Conservation (phyloP, 2,797 vertebrate genomes). For the Myotis findleyi region DNA sequence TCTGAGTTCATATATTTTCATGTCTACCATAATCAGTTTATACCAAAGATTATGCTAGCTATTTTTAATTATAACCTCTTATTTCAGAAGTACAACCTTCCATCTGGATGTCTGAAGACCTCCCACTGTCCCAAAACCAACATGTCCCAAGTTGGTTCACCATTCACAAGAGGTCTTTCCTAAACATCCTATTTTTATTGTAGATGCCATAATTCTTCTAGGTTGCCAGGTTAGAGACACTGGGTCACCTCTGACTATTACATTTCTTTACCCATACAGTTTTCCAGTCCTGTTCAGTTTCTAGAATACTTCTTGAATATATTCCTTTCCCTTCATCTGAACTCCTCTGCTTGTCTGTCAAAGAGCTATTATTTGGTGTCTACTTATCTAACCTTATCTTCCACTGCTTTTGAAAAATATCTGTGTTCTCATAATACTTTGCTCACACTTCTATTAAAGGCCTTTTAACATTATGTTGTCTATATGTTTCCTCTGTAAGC, state of each 20-base stretch:
- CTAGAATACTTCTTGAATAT: not conserved
- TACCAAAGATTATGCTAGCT: not conserved
- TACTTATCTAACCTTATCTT: conserved; percentile 26
- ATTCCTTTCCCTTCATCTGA: not conserved
- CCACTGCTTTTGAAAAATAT: conserved; percentile 49
- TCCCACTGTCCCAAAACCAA: not conserved
- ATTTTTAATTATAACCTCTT: not conserved
- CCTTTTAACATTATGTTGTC: not conserved
- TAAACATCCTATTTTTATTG: not conserved
- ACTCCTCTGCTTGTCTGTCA: not conserved
- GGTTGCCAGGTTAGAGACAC: not conserved
- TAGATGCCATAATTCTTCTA: not conserved
- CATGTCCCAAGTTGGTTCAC: not conserved
- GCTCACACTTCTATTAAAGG: not conserved
- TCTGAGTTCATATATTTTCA: not conserved
- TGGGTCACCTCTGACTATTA: not conserved
- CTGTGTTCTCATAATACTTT: not conserved
- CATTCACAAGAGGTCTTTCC: not conserved
- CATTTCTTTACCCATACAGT: not conserved
- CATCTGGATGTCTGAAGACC: not conserved
- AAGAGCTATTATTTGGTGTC: not conserved
- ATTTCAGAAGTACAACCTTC: not conserved
- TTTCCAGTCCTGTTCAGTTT: not conserved
- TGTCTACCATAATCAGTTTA: not conserved
- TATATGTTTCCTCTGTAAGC: not conserved